Conservation (phyloP, 1,140 invertebrate species). For the Trigoniulus corallinus region DNA sequence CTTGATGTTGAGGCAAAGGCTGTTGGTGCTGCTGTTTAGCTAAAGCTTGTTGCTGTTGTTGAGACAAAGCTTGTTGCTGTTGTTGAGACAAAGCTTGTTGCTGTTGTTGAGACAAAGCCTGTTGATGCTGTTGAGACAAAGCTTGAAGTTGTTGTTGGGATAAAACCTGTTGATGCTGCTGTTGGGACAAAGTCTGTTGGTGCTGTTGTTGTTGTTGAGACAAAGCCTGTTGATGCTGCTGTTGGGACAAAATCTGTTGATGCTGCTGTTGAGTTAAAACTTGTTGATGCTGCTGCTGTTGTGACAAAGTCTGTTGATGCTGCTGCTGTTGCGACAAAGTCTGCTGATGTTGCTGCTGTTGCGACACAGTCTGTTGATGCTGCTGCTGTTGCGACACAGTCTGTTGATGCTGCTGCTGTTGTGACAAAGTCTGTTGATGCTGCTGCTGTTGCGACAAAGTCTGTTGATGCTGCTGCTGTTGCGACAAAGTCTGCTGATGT, state of each 20-base stretch:
- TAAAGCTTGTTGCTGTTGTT: constrained; percentile 10
- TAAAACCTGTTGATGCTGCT: constrained; percentile 16
- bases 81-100: constrained; percentile 1
- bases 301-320: constrained; percentile 18
- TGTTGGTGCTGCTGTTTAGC: background rate
- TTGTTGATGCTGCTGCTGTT: constrained; percentile 12
- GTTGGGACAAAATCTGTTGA: constrained; percentile 3
- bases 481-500: constrained; percentile 7
- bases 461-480: constrained; percentile 12
- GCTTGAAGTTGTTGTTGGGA: constrained; percentile 6
- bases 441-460: constrained; percentile 36
- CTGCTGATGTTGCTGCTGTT: constrained; percentile 10
- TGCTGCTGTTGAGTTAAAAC: constrained; percentile 18
- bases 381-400: constrained; percentile 18
- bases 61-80: constrained; percentile 5
- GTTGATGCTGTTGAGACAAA: constrained; percentile 7
- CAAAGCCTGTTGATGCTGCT: constrained; percentile 19
- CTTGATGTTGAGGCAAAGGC: background rate
- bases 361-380: constrained; percentile 11
- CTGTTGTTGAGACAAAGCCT: constrained; percentile 3
- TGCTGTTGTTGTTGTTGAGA: constrained; percentile 17
- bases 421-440: constrained; percentile 9
- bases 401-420: constrained; percentile 11
- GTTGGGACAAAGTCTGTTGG: constrained; percentile 12
- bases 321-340: constrained; percentile 19